A percentile compares a stretch with the other conserved stretches of the same genome.
These are phyloP conservation scores for Unio delphinus DNA, from an alignment of 2,888 invertebrate species.

Conservation along the genomic window DNA sequence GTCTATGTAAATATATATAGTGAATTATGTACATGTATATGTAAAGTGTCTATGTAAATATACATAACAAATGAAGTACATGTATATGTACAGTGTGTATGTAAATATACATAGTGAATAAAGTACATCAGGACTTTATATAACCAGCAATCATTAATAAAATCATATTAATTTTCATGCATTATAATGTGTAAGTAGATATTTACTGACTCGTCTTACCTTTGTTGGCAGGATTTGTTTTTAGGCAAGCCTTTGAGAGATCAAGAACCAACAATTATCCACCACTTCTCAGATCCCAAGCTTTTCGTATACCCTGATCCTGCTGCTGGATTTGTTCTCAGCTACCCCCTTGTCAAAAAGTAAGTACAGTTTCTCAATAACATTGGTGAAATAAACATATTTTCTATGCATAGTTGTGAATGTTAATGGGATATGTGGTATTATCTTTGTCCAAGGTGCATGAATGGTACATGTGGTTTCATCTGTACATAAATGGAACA, in stretches of 20 bases:
- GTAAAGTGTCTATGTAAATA: too few species aligned
- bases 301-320: constrained; percentile 86
- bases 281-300: constrained; percentile 86
- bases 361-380: constrained; percentile 68
- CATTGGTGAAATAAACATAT: neutral
- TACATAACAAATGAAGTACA: too few species aligned
- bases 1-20: too few species aligned
- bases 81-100: too few species aligned
- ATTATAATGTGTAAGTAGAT: neutral
- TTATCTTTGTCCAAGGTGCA: neutral
- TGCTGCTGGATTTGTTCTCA: constrained; percentile 85
- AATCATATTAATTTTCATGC: neutral
- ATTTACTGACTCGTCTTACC: neutral
- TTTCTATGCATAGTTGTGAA: neutral
- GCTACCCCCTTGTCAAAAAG: constrained; percentile 79
- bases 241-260: constrained; percentile 85
- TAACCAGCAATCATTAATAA: too few species aligned
- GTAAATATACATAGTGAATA: too few species aligned
- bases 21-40: too few species aligned
- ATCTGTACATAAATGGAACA: too few species aligned
- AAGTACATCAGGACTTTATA: too few species aligned
- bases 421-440: neutral
- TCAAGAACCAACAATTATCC: constrained; percentile 88
- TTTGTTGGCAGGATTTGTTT: constrained; percentile 60
- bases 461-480: neutral